Conservation (phyloP, 2,797 vertebrate genomes). For the Alectoris magna region DNA sequence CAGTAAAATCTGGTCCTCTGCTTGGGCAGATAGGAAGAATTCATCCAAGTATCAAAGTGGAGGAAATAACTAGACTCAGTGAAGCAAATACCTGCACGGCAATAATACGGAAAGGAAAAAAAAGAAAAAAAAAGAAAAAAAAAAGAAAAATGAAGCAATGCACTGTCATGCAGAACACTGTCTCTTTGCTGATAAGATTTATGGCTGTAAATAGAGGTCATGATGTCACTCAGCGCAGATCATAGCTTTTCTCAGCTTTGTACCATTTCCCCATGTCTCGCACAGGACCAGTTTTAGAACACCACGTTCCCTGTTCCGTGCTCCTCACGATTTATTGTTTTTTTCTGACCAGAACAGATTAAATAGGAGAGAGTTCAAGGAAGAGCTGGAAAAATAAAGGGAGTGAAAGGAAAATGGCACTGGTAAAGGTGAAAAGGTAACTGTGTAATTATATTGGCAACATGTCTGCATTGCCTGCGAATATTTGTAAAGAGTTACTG, state of each 20-base stretch:
- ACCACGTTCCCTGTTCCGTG: background rate
- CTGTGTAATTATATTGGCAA: accelerated
- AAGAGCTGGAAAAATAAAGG: background rate
- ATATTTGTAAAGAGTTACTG: background rate
- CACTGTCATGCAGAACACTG: background rate
- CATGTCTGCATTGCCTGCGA: background rate
- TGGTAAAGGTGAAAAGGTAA: background rate
- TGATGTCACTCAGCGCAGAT: accelerated
- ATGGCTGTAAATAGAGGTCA: background rate
- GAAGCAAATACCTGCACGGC: background rate
- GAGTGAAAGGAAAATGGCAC: background rate
- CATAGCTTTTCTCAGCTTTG: background rate
- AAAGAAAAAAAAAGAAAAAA: background rate
- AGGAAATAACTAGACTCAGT: background rate
- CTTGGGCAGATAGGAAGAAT: slow-evolving; percentile 25
- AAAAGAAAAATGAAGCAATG: background rate
- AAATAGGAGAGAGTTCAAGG: background rate
- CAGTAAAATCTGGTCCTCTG: slow-evolving; percentile 46
- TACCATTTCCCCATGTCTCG: background rate
- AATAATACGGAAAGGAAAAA: background rate
- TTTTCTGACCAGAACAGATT: background rate
- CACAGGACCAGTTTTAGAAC: background rate
- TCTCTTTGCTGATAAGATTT: slow-evolving; percentile 7
- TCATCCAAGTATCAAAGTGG: background rate
- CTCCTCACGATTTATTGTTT: background rate